Evolutionary conservation across 2,888 invertebrate genomes (phyloP).

Genomic region (Nasonia oneida): DNA sequence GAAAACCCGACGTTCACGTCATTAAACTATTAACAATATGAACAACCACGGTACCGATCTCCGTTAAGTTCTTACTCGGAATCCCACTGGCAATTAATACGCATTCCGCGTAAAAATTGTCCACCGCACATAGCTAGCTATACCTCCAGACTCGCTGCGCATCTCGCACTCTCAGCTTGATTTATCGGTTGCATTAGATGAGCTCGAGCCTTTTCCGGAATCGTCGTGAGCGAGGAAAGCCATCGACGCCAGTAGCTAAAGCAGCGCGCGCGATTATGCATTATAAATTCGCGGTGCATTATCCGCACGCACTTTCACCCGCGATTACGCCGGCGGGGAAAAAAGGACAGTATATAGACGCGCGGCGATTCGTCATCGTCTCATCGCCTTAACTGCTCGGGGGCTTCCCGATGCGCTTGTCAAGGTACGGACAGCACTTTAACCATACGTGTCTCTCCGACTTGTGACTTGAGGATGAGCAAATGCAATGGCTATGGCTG

Average conservation of each 20-base stretch:
- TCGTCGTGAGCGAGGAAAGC: conserved; percentile 1
- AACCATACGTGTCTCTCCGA: neutral
- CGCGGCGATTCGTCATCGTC: conserved; percentile 57
- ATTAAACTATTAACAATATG: neutral
- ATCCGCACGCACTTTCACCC: conserved; percentile 60
- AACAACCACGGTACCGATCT: neutral
- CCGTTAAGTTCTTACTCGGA: neutral
- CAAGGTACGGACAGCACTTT: neutral
- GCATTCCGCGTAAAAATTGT: neutral
- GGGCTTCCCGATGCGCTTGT: conserved; percentile 8
- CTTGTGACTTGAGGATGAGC: neutral
- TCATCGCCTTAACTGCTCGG: conserved; percentile 38
- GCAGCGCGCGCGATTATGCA: conserved; percentile 36
- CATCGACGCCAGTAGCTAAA: neutral
- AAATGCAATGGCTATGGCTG: neutral
- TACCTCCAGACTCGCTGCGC: neutral
- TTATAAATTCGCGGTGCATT: conserved; percentile 41
- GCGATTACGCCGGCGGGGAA: conserved; percentile 44
- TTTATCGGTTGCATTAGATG: conserved; percentile 52
- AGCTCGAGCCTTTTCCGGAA: conserved; percentile 43
- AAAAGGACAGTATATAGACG: neutral
- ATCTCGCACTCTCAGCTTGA: conserved; percentile 25
- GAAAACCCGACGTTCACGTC: neutral
- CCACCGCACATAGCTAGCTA: neutral
- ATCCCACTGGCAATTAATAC: neutral